A percentile compares a stretch with the other conserved stretches of the same genome.
These are phyloP conservation scores for Varecia variegata DNA, from an alignment of 2,797 vertebrate species.

Conservation along the genomic window DNA sequence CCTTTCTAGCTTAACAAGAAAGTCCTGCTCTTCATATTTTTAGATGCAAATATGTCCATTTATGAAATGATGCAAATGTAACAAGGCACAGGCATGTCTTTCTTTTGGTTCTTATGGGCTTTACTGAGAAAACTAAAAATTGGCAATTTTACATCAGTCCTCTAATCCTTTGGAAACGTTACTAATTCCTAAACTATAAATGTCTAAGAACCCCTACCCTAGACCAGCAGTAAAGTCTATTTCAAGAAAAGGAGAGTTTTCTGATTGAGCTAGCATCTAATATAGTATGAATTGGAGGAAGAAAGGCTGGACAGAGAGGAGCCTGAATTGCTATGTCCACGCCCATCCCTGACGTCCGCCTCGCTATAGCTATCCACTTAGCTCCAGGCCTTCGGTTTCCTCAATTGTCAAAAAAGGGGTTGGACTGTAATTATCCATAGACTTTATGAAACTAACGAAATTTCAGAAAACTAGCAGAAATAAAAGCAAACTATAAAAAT, in stretches of 20 bases:
- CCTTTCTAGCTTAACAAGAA: background rate
- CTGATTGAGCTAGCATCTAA: background rate
- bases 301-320: background rate
- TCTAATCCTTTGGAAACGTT: constrained; percentile 16
- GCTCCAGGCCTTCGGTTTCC: background rate
- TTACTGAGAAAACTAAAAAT: background rate
- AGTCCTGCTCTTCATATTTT: background rate
- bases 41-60: background rate
- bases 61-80: background rate
- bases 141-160: background rate
- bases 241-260: background rate
- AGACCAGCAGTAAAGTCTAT: background rate
- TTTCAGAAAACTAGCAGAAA: background rate
- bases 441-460: background rate
- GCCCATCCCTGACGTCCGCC: background rate
- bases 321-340: background rate
- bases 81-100: background rate
- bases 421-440: background rate
- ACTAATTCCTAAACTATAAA: background rate
- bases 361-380: background rate
- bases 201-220: background rate
- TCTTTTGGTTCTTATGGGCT: background rate
- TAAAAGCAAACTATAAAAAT: constrained; percentile 13
- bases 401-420: background rate
- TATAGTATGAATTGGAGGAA: background rate